These are phyloP conservation scores for Micronisus gabar DNA, from an alignment of 2,113 vertebrate genomes.

Conservation along the genomic window DNA sequence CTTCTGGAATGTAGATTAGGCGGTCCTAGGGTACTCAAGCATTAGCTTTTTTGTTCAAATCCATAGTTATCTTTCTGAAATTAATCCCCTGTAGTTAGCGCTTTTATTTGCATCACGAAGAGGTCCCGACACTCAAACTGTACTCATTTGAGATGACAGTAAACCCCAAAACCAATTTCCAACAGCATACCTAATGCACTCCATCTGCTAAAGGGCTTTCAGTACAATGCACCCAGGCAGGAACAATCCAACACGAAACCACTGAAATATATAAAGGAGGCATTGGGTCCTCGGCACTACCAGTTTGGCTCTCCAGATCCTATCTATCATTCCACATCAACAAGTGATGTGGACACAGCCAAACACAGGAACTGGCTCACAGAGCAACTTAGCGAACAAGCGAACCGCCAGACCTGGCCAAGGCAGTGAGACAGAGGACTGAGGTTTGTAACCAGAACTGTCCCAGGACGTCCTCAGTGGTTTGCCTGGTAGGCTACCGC, in stretches of 20 bases:
- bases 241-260: not conserved
- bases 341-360: not conserved
- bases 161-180: not conserved
- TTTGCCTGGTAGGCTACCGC: not conserved
- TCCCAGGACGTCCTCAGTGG: not conserved
- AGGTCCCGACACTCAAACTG: not conserved
- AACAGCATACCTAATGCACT: not conserved
- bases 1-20: not conserved
- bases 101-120: not conserved
- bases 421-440: not conserved
- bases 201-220: not conserved
- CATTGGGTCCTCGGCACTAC: not conserved
- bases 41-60: not conserved
- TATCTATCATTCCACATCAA: not conserved
- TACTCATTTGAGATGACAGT: not conserved
- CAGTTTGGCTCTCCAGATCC: not conserved
- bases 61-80: not conserved
- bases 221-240: not conserved
- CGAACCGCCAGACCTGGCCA: rapidly evolving
- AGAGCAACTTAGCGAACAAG: not conserved
- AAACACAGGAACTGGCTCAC: not conserved
- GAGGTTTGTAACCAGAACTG: not conserved
- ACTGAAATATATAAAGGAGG: not conserved
- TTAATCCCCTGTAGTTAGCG: not conserved
- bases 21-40: not conserved